Evolutionary conservation across 2,888 invertebrate species (phyloP).

Genomic region (Machimus atricapillus): DNA sequence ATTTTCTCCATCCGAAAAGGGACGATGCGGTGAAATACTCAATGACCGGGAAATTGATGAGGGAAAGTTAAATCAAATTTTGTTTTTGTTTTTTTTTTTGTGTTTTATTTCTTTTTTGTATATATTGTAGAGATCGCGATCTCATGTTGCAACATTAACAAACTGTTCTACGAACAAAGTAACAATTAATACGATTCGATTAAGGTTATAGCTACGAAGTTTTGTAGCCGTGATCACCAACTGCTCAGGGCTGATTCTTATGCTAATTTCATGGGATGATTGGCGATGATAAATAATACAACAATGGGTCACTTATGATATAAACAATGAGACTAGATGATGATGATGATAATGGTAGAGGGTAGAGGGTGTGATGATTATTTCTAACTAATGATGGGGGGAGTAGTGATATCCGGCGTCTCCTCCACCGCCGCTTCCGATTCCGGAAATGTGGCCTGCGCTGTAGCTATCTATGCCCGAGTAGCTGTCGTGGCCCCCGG

Average conservation of each 20-base stretch:
- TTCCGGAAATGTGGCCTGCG: slow-evolving; percentile 54
- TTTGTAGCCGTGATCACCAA: slow-evolving; percentile 29
- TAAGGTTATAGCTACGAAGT: not conserved
- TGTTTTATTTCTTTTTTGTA: not conserved
- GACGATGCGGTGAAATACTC: not conserved
- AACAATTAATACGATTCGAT: slow-evolving; percentile 42
- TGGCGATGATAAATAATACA: slow-evolving; percentile 44
- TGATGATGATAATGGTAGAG: not conserved
- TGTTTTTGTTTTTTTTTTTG: not conserved
- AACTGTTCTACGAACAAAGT: slow-evolving; percentile 42
- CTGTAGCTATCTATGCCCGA: slow-evolving; percentile 56
- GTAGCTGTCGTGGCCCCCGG: slow-evolving; percentile 51
- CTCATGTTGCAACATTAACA: slow-evolving; percentile 32
- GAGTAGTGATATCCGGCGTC: slow-evolving; percentile 53
- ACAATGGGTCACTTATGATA: slow-evolving; percentile 37
- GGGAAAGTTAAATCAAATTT: not conserved
- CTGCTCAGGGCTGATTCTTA: slow-evolving; percentile 39
- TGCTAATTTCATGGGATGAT: slow-evolving; percentile 30
- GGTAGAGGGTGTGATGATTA: not conserved
- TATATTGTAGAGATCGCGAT: not conserved
- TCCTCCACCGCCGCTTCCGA: slow-evolving; percentile 38
- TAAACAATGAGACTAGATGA: slow-evolving; percentile 47
- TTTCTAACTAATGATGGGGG: slow-evolving; percentile 49
- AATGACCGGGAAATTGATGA: not conserved
- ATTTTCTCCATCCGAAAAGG: not conserved